phyloP scores from a whole-genome alignment of 2,113 vertebrate species.

The Tyrannus savana region DNA sequence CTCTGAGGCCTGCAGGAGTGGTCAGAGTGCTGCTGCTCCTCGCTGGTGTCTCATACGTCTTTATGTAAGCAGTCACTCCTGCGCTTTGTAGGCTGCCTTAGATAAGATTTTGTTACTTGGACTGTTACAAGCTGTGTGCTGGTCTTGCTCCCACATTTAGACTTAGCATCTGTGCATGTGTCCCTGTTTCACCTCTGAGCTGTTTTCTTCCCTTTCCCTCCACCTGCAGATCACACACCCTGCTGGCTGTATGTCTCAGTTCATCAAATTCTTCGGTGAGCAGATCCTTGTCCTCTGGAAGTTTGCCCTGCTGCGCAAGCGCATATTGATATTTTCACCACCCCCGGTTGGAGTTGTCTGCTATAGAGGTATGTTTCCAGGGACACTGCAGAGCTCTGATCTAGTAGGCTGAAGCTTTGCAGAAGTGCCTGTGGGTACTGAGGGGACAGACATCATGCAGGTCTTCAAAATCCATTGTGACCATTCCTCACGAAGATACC shows the following conservation, averaged over 20 bases:
- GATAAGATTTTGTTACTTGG: background rate
- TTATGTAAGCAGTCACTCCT: background rate
- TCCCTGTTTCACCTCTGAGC: constrained; percentile 8
- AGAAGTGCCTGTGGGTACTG: background rate
- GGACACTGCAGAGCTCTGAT: constrained; percentile 6
- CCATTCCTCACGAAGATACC: background rate
- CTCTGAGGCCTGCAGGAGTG: background rate
- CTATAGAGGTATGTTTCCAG: constrained; percentile 88
- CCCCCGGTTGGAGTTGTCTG: constrained; percentile 97
- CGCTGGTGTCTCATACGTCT: background rate
- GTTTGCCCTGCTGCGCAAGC: constrained; percentile 93
- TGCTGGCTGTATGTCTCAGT: constrained; percentile 99
- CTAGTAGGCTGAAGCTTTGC: background rate
- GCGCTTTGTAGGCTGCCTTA: background rate
- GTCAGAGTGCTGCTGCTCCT: background rate
- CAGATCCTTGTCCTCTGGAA: constrained; percentile 98
- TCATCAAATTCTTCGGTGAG: constrained; percentile 98
- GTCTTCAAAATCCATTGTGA: background rate
- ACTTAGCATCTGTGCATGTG: constrained; percentile 26
- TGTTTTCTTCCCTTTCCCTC: background rate
- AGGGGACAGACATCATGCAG: background rate
- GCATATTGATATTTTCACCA: constrained; percentile 95
- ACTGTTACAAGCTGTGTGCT: background rate
- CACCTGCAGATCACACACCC: constrained; percentile 94
- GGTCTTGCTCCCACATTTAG: constrained; percentile 43